Percentiles rank a stretch among this genome's conserved stretches.
Conservation (phyloP, 2,888 invertebrate species). For the Trilocha varians region DNA sequence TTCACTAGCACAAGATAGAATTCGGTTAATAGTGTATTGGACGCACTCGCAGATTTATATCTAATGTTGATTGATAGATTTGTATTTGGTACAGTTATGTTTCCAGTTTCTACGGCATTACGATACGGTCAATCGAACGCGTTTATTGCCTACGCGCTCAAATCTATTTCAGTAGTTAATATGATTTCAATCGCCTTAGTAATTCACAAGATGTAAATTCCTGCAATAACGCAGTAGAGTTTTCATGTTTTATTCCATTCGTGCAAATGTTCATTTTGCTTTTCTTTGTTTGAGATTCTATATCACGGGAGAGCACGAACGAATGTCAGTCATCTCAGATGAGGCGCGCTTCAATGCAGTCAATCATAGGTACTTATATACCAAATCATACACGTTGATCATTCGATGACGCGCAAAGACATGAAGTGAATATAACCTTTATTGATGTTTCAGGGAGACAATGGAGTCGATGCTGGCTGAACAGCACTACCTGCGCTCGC, state of each 20-base stretch:
- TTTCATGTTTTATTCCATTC: slow-evolving; percentile 17
- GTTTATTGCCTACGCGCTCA: slow-evolving; percentile 33
- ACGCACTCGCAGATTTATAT: slow-evolving; percentile 44
- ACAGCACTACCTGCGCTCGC: slow-evolving; percentile 86
- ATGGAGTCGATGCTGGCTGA: slow-evolving; percentile 92
- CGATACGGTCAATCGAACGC: slow-evolving; percentile 33
- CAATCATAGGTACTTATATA: slow-evolving; percentile 69
- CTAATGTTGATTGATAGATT: slow-evolving; percentile 44
- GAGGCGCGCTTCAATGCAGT: slow-evolving; percentile 67
- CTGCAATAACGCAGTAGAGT: too few species aligned
- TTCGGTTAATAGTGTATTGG: slow-evolving; percentile 33
- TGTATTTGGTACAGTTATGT: slow-evolving; percentile 32
- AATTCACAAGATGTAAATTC: slow-evolving; percentile 14
- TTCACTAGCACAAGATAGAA: slow-evolving; percentile 30
- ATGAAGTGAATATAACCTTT: background rate
- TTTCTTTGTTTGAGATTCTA: slow-evolving; percentile 72
- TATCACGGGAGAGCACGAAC: slow-evolving; percentile 71
- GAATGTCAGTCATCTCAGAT: slow-evolving; percentile 67
- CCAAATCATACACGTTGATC: slow-evolving; percentile 26
- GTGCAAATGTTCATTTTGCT: slow-evolving; percentile 49
- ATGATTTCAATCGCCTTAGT: slow-evolving; percentile 8
- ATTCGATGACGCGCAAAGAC: background rate
- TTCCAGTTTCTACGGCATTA: slow-evolving; percentile 25
- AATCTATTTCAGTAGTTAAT: background rate
- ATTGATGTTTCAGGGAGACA: slow-evolving; percentile 80